Evolutionary conservation across 2,888 invertebrate species (phyloP).

Genomic region (Caenorhabditis virilis): DNA sequence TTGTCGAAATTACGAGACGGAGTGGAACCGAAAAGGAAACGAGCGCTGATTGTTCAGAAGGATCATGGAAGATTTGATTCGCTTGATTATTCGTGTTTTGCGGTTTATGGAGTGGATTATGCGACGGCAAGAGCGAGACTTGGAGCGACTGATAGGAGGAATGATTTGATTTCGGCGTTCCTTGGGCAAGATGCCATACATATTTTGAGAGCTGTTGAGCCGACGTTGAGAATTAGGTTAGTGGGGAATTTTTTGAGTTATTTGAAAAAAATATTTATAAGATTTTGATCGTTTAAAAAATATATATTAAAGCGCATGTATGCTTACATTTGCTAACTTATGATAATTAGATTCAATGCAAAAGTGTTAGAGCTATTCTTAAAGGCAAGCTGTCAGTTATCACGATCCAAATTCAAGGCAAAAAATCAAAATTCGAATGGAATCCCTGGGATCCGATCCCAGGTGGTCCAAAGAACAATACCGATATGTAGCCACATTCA

Average conservation of each 20-base stretch:
- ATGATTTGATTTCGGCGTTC: conserved; percentile 60
- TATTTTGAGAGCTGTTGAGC: conserved; percentile 63
- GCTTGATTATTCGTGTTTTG: conserved; percentile 78
- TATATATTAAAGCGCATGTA: not conserved
- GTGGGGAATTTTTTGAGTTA: not conserved
- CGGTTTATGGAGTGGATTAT: conserved; percentile 84
- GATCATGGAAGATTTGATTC: conserved; percentile 75
- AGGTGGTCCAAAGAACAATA: too few relatives aligned
- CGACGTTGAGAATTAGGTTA: conserved; percentile 59
- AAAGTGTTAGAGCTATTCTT: too few relatives aligned
- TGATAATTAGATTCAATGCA: too few relatives aligned
- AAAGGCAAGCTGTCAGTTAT: too few relatives aligned
- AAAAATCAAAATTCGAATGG: too few relatives aligned
- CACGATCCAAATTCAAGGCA: too few relatives aligned
- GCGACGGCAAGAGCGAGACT: conserved; percentile 45
- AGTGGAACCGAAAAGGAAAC: conserved; percentile 47
- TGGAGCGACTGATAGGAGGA: conserved; percentile 35
- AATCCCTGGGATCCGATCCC: too few relatives aligned
- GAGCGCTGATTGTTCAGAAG: conserved; percentile 53
- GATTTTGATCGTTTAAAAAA: not conserved
- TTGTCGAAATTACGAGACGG: conserved; percentile 46
- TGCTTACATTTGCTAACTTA: too few relatives aligned
- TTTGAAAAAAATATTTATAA: conserved; percentile 1
- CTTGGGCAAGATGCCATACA: conserved; percentile 60
- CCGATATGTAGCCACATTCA: too few relatives aligned